Conservation (phyloP, 2,113 vertebrate genomes). For the Dromiciops gliroides region DNA sequence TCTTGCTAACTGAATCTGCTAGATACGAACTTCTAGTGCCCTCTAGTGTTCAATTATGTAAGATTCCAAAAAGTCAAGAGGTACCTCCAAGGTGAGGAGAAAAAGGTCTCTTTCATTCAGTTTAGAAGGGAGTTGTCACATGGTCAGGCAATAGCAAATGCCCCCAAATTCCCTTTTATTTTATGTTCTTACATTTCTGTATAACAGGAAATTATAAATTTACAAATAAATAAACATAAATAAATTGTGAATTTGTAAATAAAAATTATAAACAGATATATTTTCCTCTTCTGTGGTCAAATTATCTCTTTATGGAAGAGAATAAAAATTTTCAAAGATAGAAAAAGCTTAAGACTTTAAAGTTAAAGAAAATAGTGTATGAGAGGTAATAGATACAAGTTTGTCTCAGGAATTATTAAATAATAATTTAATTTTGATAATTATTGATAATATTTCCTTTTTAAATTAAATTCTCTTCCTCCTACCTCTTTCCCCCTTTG, state of each 20-base stretch:
- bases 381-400: not conserved
- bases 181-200: not conserved
- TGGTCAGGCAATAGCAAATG: not conserved
- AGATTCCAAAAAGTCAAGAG: not conserved
- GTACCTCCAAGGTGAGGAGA: not conserved
- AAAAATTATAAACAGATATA: too few species aligned
- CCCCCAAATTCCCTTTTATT: not conserved
- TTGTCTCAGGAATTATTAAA: not conserved
- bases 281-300: fast-evolving
- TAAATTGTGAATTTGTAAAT: too few species aligned
- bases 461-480: not conserved
- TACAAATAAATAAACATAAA: too few species aligned
- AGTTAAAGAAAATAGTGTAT: not conserved
- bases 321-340: not conserved
- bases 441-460: not conserved
- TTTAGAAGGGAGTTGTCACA: not conserved
- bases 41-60: conserved; percentile 45
- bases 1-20: not conserved
- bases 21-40: conserved; percentile 11
- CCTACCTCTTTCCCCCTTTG: not conserved
- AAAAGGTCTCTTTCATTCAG: not conserved
- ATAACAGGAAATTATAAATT: too few species aligned
- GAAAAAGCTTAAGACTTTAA: not conserved
- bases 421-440: not conserved
- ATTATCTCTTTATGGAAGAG: not conserved